A percentile compares a stretch with the other conserved stretches of the same genome.
Evolutionary conservation across 2,113 vertebrate genomes (phyloP).

Genomic region (Cavia porcellus): DNA sequence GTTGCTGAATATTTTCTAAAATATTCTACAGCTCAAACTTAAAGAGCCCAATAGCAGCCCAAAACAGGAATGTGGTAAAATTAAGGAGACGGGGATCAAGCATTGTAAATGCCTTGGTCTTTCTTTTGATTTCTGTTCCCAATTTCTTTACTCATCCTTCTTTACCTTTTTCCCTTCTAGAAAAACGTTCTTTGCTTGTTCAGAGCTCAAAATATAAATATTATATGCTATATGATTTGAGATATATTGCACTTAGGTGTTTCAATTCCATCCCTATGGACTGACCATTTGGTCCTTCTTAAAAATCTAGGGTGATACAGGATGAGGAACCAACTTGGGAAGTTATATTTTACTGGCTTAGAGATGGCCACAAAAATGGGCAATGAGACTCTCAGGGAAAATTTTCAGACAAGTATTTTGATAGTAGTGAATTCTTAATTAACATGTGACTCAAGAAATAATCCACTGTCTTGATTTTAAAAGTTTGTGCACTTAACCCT

Average conservation of each 20-base stretch:
- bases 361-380: not conserved
- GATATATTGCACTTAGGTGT: not conserved
- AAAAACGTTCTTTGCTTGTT: not conserved
- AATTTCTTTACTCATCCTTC: not conserved
- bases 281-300: not conserved
- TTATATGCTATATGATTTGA: not conserved
- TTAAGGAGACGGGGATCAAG: not conserved
- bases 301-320: not conserved
- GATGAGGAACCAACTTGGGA: not conserved
- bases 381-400: not conserved
- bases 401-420: not conserved
- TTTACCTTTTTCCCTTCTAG: not conserved
- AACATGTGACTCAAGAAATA: not conserved
- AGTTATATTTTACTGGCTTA: not conserved
- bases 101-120: not conserved
- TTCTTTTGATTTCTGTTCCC: not conserved
- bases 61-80: not conserved
- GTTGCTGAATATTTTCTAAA: not conserved
- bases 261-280: not conserved
- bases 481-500: not conserved
- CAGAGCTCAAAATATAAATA: not conserved
- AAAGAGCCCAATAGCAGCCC: not conserved
- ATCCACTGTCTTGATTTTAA: not conserved
- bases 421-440: not conserved
- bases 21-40: not conserved